phyloP scores from a whole-genome alignment of 2,113 vertebrate species.

The Melanocharis versteri region DNA sequence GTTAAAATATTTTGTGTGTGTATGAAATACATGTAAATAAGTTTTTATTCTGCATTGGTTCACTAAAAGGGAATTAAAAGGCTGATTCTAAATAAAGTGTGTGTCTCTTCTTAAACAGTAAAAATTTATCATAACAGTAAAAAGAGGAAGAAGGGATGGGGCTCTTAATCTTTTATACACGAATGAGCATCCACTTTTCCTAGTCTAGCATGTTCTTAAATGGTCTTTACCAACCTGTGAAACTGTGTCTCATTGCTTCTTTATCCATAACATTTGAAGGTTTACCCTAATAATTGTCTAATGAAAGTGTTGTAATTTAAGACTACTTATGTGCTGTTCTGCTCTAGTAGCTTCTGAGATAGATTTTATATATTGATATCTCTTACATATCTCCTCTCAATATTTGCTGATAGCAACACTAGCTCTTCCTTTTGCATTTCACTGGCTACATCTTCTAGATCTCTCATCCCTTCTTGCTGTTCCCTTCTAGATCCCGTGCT shows the following conservation, averaged over 20 bases:
- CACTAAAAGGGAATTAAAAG: background rate
- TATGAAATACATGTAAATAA: conserved; percentile 3
- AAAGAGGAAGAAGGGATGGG: background rate
- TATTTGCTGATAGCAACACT: background rate
- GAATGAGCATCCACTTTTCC: background rate
- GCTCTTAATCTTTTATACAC: background rate
- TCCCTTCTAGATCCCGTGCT: background rate
- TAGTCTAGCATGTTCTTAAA: background rate
- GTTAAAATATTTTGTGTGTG: conserved; percentile 6
- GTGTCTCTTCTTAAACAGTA: background rate
- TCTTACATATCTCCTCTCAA: background rate
- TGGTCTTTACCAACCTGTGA: background rate
- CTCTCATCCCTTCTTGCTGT: background rate
- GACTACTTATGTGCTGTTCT: background rate
- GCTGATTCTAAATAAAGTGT: background rate
- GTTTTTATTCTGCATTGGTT: conserved; percentile 1
- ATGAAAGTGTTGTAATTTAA: background rate
- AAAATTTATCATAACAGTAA: background rate
- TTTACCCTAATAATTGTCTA: background rate
- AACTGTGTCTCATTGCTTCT: background rate
- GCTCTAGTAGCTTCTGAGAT: background rate
- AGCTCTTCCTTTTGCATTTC: background rate
- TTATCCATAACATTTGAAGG: background rate
- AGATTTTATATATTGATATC: background rate
- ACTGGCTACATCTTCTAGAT: accelerated